Conservation (phyloP, 2,888 invertebrate genomes). For the Tyria jacobaeae region DNA sequence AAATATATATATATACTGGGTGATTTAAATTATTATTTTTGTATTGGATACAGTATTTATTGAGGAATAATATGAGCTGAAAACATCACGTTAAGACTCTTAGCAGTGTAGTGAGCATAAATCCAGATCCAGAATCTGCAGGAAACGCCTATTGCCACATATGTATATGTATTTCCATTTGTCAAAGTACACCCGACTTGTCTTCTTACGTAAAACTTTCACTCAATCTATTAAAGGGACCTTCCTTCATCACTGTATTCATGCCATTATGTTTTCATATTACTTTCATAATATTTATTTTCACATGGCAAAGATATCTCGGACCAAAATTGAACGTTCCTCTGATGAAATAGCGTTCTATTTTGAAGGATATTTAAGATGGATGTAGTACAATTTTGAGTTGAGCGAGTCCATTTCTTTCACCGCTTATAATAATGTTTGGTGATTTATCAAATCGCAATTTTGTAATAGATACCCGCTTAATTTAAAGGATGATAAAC, state of each 20-base stretch:
- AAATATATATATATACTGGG: too few relatives aligned
- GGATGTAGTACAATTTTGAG: constrained; percentile 69
- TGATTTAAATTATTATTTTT: too few relatives aligned
- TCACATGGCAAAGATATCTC: constrained; percentile 50
- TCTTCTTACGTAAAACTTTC: constrained; percentile 46
- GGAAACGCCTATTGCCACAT: too few relatives aligned
- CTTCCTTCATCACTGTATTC: constrained; percentile 73
- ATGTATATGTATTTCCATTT: not conserved
- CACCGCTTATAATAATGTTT: constrained; percentile 83
- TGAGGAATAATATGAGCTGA: too few relatives aligned
- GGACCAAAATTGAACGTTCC: constrained; percentile 53
- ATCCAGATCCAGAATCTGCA: too few relatives aligned
- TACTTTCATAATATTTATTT: constrained; percentile 75
- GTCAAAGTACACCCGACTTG: not conserved
- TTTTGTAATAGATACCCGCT: constrained; percentile 85
- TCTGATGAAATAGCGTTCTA: constrained; percentile 49
- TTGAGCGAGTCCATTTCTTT: constrained; percentile 83
- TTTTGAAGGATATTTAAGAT: constrained; percentile 44
- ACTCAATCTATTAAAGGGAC: constrained; percentile 74
- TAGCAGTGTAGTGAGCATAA: too few relatives aligned
- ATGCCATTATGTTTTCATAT: constrained; percentile 76
- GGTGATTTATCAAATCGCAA: constrained; percentile 86
- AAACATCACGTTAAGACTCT: too few relatives aligned
- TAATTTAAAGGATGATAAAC: constrained; percentile 76
- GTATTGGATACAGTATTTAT: too few relatives aligned